Conservation (phyloP, 2,888 invertebrate species). For the Hoplodrina ambigua region DNA sequence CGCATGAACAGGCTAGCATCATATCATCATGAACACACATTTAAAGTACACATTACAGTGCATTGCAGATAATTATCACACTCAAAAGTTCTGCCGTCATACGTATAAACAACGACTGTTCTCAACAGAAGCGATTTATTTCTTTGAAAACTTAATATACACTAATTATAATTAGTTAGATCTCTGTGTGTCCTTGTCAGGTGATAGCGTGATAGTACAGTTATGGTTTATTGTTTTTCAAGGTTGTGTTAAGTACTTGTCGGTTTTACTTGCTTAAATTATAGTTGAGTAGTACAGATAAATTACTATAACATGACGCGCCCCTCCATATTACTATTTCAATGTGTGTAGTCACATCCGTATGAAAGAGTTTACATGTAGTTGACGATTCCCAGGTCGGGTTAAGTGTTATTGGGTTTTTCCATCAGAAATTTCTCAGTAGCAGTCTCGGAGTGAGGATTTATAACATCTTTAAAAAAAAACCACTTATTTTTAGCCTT, state of each 20-base stretch:
- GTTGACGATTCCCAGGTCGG: too few relatives aligned
- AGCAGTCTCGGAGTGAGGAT: too few relatives aligned
- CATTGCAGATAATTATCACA: slow-evolving; percentile 24
- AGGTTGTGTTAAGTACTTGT: slow-evolving; percentile 17
- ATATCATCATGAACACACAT: slow-evolving; percentile 7
- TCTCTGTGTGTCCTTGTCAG: not conserved
- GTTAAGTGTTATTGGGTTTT: too few relatives aligned
- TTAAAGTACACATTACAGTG: not conserved
- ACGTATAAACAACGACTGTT: not conserved
- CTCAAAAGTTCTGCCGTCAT: not conserved
- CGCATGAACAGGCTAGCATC: not conserved
- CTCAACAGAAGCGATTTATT: not conserved
- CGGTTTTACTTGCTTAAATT: too few relatives aligned
- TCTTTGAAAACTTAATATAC: slow-evolving; percentile 9
- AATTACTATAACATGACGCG: too few relatives aligned
- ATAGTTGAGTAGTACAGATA: too few relatives aligned
- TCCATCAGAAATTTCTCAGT: too few relatives aligned
- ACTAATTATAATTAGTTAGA: slow-evolving; percentile 20
- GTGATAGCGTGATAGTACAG: slow-evolving; percentile 18
- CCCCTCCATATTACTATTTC: too few relatives aligned
- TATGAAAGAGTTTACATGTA: too few relatives aligned
- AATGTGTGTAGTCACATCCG: too few relatives aligned
- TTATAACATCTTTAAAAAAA: too few relatives aligned
- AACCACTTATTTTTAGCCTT: too few relatives aligned
- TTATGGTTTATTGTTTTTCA: slow-evolving; percentile 9